Percentiles rank a stretch among this genome's conserved stretches.
phyloP scores from a whole-genome alignment of 2,113 vertebrate genomes.

The Pholis gunnellus region DNA sequence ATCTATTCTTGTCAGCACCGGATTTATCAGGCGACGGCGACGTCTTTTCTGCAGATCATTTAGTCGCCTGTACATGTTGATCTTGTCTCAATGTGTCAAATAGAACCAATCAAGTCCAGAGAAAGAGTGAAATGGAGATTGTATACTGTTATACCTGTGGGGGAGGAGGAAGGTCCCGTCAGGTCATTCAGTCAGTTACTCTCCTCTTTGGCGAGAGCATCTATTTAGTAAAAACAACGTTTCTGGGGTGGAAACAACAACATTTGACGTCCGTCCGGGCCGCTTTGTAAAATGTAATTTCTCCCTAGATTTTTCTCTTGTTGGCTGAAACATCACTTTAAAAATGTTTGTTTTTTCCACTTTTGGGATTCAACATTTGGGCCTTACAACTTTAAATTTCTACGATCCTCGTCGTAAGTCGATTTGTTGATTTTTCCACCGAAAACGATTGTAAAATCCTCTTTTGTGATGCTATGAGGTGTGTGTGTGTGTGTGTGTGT shows the following conservation, averaged over 20 bases:
- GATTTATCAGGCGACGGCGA: conserved; percentile 23
- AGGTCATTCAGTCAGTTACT: conserved; percentile 5
- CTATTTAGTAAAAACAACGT: background rate
- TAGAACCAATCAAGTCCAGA: background rate
- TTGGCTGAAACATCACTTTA: no score
- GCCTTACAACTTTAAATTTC: background rate
- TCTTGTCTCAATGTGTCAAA: background rate
- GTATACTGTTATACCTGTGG: background rate
- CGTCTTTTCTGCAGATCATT: conserved; percentile 11
- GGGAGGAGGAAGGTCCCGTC: background rate
- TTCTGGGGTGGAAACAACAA: background rate
- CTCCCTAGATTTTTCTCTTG: background rate
- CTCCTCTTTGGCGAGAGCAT: background rate
- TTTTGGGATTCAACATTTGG: background rate
- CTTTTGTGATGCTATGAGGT: background rate
- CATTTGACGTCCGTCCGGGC: background rate
- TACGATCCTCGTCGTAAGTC: background rate
- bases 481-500: background rate
- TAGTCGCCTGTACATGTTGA: background rate
- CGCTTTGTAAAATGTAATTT: no score
- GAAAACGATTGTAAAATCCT: background rate
- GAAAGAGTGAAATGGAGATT: no score
- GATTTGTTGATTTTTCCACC: background rate
- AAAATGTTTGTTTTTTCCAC: background rate
- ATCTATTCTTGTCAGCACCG: conserved; percentile 53